Conservation (phyloP, 2,797 vertebrate genomes). For the Pyrocephalus nanus region DNA sequence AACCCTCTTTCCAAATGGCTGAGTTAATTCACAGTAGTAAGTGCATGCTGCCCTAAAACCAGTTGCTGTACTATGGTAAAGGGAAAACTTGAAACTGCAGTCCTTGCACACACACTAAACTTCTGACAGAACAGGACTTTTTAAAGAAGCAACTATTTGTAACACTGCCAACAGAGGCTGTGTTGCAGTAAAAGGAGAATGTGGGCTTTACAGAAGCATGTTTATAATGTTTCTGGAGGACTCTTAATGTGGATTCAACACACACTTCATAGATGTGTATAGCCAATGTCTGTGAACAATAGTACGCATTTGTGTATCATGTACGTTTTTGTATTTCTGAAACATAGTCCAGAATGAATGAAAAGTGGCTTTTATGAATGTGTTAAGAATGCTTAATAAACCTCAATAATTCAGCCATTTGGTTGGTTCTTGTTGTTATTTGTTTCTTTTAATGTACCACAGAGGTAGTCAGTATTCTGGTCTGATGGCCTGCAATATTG, state of each 20-base stretch:
- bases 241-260: neutral
- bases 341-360: neutral
- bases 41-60: neutral
- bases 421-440: neutral
- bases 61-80: neutral
- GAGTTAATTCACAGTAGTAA: neutral
- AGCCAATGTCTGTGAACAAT: neutral
- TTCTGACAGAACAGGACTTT: neutral
- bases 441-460: neutral
- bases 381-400: neutral
- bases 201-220: neutral
- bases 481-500: neutral
- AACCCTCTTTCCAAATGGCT: neutral
- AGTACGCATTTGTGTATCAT: neutral
- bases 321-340: neutral
- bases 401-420: neutral
- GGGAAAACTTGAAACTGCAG: neutral
- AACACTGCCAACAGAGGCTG: neutral
- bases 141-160: neutral
- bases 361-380: neutral
- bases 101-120: neutral
- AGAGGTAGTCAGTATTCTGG: neutral
- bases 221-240: neutral
- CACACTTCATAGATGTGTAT: neutral
- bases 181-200: neutral